A percentile compares a stretch with the other conserved stretches of the same genome.
phyloP scores from a whole-genome alignment of 2,797 vertebrate genomes.

The Enteromius argenteus region DNA sequence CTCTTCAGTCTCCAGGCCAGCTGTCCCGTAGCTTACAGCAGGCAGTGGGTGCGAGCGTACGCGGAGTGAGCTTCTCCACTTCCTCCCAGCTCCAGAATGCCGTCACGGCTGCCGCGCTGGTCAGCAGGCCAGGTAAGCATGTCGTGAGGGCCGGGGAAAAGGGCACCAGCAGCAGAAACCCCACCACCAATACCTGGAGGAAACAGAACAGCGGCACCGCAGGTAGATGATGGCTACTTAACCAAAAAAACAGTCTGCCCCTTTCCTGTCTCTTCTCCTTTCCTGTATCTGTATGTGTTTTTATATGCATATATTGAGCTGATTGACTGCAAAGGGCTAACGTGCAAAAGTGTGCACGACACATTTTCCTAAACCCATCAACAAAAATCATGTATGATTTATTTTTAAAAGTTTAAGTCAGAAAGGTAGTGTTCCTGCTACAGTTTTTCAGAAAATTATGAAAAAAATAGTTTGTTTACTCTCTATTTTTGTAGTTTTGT shows the following conservation, averaged over 20 bases:
- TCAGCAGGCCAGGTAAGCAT: conserved; percentile 88
- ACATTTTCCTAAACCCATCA: background rate
- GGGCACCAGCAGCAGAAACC: conserved; percentile 80
- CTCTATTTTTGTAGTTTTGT: background rate
- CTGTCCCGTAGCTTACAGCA: conserved; percentile 84
- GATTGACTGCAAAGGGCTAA: background rate
- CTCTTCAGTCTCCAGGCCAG: conserved; percentile 82
- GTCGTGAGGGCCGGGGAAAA: conserved; percentile 83
- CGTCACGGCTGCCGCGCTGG: conserved; percentile 82
- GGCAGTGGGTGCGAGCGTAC: conserved; percentile 74
- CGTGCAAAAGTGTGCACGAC: background rate
- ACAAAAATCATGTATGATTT: background rate
- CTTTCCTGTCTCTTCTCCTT: conserved; percentile 5
- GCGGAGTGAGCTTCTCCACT: conserved; percentile 85
- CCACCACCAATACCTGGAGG: conserved; percentile 87
- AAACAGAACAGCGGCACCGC: conserved; percentile 86
- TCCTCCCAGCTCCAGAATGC: conserved; percentile 90
- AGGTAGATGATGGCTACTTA: conserved; percentile 80
- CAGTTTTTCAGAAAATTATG: background rate
- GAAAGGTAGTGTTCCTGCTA: background rate
- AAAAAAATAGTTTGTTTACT: background rate
- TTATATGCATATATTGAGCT: background rate
- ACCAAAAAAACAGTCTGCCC: background rate
- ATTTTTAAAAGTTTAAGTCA: background rate
- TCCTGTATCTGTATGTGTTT: conserved; percentile 5